These are phyloP conservation scores for Triops cancriformis DNA, from an alignment of 1,140 invertebrate species.

Conservation along the genomic window DNA sequence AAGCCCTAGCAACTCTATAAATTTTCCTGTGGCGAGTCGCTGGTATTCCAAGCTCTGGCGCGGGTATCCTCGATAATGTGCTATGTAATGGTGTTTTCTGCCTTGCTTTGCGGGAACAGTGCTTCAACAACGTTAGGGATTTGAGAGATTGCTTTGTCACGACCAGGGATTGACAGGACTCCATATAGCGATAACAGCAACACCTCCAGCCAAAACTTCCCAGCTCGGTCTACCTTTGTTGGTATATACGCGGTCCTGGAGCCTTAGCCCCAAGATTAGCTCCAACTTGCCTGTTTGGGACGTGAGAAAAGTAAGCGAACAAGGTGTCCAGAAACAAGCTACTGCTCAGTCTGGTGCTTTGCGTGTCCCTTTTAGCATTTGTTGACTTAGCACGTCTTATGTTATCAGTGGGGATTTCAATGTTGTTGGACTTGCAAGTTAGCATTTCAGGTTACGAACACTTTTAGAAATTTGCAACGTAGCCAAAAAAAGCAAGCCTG, in stretches of 20 bases:
- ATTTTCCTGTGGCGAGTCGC: too few relatives aligned
- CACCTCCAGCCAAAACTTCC: not conserved
- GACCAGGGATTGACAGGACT: not conserved
- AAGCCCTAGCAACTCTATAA: too few relatives aligned
- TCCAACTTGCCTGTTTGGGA: too few relatives aligned
- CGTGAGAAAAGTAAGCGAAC: too few relatives aligned
- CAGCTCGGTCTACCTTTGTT: not conserved
- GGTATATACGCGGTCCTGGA: too few relatives aligned
- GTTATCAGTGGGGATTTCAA: not conserved
- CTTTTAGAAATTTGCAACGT: not conserved
- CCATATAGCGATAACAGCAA: constrained; percentile 13
- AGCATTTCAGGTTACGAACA: not conserved
- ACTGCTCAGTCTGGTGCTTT: not conserved
- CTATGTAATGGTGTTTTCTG: not conserved
- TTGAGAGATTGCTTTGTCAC: constrained; percentile 9
- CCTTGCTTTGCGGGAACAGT: not conserved
- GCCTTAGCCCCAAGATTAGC: too few relatives aligned
- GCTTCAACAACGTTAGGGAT: not conserved
- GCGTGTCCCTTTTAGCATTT: not conserved
- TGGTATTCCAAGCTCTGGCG: too few relatives aligned
- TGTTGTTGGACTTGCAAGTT: not conserved
- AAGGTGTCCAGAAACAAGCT: too few relatives aligned
- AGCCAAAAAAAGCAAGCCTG: not conserved
- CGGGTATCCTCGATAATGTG: not conserved
- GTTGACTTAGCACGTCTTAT: not conserved